A percentile compares a stretch with the other conserved stretches of the same genome.
Evolutionary conservation across 2,888 invertebrate genomes (phyloP).

Genomic region (Spisula solida): DNA sequence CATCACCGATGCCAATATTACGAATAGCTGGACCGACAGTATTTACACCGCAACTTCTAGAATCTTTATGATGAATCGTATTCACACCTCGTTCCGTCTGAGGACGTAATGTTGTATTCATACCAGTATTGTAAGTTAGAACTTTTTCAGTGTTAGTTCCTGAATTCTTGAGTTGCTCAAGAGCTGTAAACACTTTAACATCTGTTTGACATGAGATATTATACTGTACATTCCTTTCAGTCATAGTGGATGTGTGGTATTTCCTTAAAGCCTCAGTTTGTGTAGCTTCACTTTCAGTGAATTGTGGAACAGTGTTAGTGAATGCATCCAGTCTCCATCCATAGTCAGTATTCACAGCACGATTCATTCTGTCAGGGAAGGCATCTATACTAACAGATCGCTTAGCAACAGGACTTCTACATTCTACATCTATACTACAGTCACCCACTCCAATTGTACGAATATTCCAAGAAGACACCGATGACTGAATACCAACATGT

Average conservation of each 20-base stretch:
- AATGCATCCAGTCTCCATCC: conserved; percentile 81
- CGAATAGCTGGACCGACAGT: conserved; percentile 62
- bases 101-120: conserved; percentile 78
- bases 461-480: conserved; percentile 66
- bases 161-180: conserved; percentile 75
- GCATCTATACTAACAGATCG: conserved; percentile 82
- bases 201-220: conserved; percentile 80
- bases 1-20: conserved; percentile 73
- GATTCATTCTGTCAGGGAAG: conserved; percentile 78
- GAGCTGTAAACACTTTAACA: conserved; percentile 76
- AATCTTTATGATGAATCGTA: conserved; percentile 61
- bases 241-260: conserved; percentile 81
- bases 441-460: conserved; percentile 83
- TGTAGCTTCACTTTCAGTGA: conserved; percentile 75
- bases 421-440: conserved; percentile 84
- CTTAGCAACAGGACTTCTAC: conserved; percentile 77
- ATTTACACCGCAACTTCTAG: conserved; percentile 65
- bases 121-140: conserved; percentile 72
- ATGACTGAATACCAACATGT: conserved; percentile 74
- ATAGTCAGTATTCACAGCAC: conserved; percentile 78
- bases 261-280: conserved; percentile 79
- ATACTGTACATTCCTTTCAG: conserved; percentile 71
- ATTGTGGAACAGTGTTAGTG: conserved; percentile 79
- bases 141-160: conserved; percentile 76
- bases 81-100: conserved; percentile 67